phyloP scores from a whole-genome alignment of 2,888 invertebrate genomes.

The Sinhomidia bicolor region DNA sequence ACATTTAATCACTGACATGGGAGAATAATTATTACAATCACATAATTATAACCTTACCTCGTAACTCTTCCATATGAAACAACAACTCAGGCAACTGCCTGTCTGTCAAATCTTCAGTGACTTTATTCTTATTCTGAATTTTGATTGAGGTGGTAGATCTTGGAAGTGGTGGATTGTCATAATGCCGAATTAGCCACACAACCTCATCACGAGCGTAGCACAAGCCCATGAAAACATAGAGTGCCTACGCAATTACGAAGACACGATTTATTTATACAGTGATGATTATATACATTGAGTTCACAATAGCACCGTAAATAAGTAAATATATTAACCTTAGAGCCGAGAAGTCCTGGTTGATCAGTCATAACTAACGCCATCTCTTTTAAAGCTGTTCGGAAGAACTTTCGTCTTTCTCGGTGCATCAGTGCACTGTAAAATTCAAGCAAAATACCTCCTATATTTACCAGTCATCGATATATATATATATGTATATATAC shows the following conservation, averaged over 20 bases:
- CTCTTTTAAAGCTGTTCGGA: conserved; percentile 97
- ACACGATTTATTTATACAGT: not conserved
- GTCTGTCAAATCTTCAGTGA: conserved; percentile 96
- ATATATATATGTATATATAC: not conserved
- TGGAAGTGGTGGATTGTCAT: conserved; percentile 93
- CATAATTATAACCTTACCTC: too few species aligned
- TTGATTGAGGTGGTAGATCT: conserved; percentile 54
- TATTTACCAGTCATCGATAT: not conserved
- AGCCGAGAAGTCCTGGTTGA: conserved; percentile 98
- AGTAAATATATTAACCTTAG: conserved; percentile 90
- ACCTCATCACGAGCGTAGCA: conserved; percentile 98
- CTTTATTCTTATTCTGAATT: conserved; percentile 92
- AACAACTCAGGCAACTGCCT: conserved; percentile 97
- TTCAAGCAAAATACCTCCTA: not conserved
- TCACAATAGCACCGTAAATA: too few species aligned
- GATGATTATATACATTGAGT: too few species aligned
- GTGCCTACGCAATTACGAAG: conserved; percentile 83
- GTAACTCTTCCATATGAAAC: conserved; percentile 98
- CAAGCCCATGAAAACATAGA: conserved; percentile 97
- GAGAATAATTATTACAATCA: too few species aligned
- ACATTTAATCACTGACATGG: too few species aligned
- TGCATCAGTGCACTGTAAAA: conserved; percentile 89
- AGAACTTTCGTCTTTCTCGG: conserved; percentile 96
- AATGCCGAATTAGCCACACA: conserved; percentile 97
- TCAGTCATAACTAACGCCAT: conserved; percentile 97